A percentile compares a stretch with the other conserved stretches of the same genome.
phyloP scores from a whole-genome alignment of 2,888 invertebrate genomes.

The Tinea pellionella region DNA sequence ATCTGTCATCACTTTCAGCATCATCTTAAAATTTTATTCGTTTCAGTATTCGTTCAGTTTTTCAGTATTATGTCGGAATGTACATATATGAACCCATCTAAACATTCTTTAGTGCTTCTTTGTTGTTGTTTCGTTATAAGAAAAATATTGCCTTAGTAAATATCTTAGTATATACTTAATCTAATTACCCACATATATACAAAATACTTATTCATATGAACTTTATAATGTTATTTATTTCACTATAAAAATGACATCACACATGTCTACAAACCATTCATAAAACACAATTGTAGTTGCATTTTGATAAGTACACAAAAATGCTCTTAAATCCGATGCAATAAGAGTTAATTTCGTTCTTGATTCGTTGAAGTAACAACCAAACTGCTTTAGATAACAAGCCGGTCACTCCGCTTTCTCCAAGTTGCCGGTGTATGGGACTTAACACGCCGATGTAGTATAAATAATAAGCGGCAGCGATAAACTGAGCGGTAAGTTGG shows the following conservation, averaged over 20 bases:
- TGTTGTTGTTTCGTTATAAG: too few relatives aligned
- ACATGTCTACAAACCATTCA: not conserved
- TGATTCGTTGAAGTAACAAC: not conserved
- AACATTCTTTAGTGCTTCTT: too few relatives aligned
- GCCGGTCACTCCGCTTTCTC: constrained; percentile 13
- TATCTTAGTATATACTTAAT: too few relatives aligned
- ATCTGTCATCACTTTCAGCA: too few relatives aligned
- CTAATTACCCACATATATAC: not conserved
- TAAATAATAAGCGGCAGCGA: not conserved
- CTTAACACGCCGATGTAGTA: not conserved
- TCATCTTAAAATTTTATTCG: too few relatives aligned
- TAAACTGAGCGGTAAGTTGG: not conserved
- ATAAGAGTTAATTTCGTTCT: not conserved
- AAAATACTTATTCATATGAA: not conserved
- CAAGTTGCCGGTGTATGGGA: not conserved
- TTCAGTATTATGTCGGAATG: too few relatives aligned
- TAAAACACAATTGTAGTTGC: not conserved
- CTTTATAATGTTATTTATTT: not conserved
- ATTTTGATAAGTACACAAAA: not conserved
- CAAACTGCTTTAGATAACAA: constrained; percentile 10
- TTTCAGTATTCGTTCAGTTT: too few relatives aligned
- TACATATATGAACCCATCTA: too few relatives aligned
- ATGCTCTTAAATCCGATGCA: not conserved
- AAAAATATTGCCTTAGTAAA: too few relatives aligned
- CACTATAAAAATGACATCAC: constrained; percentile 4